Base-by-base conservation (phyloP, 2,888 invertebrate species). In the Meiosimyza decipiens region DNA sequence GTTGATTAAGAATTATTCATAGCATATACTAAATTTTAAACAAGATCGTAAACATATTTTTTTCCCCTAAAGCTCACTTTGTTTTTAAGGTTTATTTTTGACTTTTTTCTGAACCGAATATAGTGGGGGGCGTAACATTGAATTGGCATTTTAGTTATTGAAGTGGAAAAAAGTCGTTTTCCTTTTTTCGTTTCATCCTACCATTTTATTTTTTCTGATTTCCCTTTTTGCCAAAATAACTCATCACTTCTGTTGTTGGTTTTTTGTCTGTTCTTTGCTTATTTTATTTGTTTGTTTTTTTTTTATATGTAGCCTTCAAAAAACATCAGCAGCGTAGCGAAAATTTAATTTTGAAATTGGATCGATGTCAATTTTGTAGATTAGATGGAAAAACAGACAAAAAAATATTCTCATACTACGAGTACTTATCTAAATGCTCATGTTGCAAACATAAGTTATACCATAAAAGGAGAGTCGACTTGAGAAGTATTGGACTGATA, bases 321-420 rank as follows among this genome's bases (percentile, higher is more conserved):
- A 72, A 69, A 72, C 79, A 80, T 79, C 81, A 81, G 80, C 78
- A 40, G 73, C 75, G 77, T 77, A 71, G 76, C 40, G 40, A 79
- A 82, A 85, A 83, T 82, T 85, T 85, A 83, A 86, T 85, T 85
- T 84, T 83, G 83, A 86, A 85, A 85, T 86, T 85, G 84, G 85
- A 86, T 84, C 82, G 82, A 83, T 82, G 83, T 85, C 85, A 86
- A 84, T 84, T 81, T 80, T 80, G 77, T 71, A 80, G 80, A 80
- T 80, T 79, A 80, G 79, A 79, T 80, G 78, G 79, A 77, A 76
- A 40, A 40, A 1, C 9, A 40, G 9, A 40, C 2, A 6, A 40
- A 40, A 40, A 9, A 9, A 40, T 40, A 40, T 40, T 40, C 9
- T 9, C 40, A 40, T 40, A 40, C 6, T 9, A 40, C n/a, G n/a